phyloP scores from a whole-genome alignment of 2,797 vertebrate species.

The Semaprochilodus insignis region DNA sequence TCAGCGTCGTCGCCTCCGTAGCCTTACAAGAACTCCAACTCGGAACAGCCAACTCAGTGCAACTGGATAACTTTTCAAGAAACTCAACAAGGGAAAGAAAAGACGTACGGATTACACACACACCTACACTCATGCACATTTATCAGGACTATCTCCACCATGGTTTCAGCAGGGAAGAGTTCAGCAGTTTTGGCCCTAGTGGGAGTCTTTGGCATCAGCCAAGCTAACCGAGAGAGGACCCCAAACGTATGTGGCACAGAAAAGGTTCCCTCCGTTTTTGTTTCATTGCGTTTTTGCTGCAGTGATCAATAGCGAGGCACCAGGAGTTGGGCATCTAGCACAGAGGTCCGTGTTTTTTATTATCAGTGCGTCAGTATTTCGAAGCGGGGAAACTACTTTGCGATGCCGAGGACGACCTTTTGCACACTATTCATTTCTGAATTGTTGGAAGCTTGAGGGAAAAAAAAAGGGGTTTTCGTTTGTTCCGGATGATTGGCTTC shows the following conservation, averaged over 20 bases:
- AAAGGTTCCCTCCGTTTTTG: conserved; percentile 5
- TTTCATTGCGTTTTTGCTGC: conserved; percentile 18
- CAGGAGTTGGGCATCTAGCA: neutral
- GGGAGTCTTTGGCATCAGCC: conserved; percentile 1
- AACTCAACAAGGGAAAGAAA: conserved; percentile 47
- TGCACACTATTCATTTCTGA: neutral
- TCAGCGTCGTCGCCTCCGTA: conserved; percentile 22
- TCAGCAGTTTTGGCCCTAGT: neutral
- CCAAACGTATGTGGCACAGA: neutral
- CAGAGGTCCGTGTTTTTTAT: neutral
- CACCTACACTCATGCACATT: neutral
- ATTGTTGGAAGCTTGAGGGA: conserved; percentile 5
- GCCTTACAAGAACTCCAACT: conserved; percentile 28
- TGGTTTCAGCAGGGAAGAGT: conserved; percentile 47
- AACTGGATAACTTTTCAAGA: conserved; percentile 22
- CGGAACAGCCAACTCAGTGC: neutral
- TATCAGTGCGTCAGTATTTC: conserved; percentile 6
- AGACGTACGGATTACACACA: conserved; percentile 18
- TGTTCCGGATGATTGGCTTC: neutral
- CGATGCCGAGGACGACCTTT: neutral
- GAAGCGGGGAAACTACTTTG: neutral
- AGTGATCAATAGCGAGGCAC: neutral
- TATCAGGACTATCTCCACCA: conserved; percentile 11
- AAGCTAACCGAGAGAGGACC: conserved; percentile 13
- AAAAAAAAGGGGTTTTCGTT: neutral